Percentiles rank a stretch among this genome's conserved stretches.
These are phyloP conservation scores for Choristoneura fumiferana DNA, from an alignment of 1,140 invertebrate species.

Conservation along the genomic window DNA sequence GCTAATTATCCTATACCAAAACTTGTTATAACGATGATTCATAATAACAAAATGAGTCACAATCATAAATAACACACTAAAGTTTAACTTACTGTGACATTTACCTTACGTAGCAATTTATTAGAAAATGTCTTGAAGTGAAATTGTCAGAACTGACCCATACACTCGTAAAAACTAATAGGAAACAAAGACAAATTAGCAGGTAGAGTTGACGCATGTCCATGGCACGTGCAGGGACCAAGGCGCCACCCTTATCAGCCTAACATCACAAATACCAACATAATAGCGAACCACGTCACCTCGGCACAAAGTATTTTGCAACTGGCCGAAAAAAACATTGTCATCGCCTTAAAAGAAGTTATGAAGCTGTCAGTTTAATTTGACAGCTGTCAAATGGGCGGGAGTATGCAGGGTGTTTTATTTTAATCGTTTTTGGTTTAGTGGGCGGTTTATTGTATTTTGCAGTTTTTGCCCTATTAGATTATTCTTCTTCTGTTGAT, in stretches of 20 bases:
- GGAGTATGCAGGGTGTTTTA: conserved; percentile 17
- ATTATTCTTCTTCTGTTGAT: no score
- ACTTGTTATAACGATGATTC: no score
- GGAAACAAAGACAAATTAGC: conserved; percentile 12
- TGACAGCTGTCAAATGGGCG: conserved; percentile 28
- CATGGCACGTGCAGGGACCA: conserved; percentile 6
- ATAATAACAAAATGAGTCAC: no score
- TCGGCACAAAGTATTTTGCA: conserved; percentile 18
- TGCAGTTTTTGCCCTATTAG: background rate
- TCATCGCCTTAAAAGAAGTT: conserved; percentile 17
- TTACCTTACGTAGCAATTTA: no score
- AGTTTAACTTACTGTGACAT: no score
- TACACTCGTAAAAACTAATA: no score
- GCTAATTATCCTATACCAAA: no score
- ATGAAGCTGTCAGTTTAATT: conserved; percentile 26
- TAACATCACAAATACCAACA: background rate
- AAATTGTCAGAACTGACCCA: no score
- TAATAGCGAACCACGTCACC: conserved; percentile 18
- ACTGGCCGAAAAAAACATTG: conserved; percentile 21
- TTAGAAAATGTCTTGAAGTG: no score
- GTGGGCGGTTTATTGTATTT: background rate
- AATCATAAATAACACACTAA: no score
- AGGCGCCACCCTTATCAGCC: conserved; percentile 13
- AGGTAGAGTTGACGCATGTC: conserved; percentile 15
- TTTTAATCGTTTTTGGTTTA: background rate